These are phyloP conservation scores for Lucinisca nassula DNA, from an alignment of 2,888 invertebrate genomes.

Conservation along the genomic window DNA sequence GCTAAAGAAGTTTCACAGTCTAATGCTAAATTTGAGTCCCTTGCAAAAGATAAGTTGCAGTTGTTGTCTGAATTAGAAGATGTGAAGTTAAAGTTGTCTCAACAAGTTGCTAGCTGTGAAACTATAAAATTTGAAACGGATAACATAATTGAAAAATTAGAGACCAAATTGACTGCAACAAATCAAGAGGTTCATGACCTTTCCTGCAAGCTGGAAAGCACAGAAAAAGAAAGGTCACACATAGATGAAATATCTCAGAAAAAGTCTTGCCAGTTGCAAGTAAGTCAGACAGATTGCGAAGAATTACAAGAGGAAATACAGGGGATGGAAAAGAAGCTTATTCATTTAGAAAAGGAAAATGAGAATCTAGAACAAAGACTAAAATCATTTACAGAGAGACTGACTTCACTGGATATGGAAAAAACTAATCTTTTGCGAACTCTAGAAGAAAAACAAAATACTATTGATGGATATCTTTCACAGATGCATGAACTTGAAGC, in stretches of 20 bases:
- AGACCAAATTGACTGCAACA: neutral
- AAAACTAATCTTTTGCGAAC: constrained; percentile 29
- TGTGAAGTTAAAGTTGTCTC: neutral
- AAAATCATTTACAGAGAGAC: constrained; percentile 45
- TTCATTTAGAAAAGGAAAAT: constrained; percentile 63
- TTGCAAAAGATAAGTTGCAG: neutral
- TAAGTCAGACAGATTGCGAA: constrained; percentile 60
- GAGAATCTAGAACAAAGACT: constrained; percentile 39
- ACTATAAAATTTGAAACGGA: constrained; percentile 7
- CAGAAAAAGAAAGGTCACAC: constrained; percentile 47
- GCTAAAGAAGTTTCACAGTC: neutral
- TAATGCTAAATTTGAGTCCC: neutral
- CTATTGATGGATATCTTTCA: constrained; percentile 31
- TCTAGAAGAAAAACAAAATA: constrained; percentile 56
- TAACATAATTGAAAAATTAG: neutral
- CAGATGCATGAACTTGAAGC: neutral
- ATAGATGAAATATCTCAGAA: constrained; percentile 60
- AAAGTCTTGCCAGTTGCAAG: constrained; percentile 53
- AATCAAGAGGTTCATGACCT: constrained; percentile 14
- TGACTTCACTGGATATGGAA: constrained; percentile 62
- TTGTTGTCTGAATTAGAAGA: neutral
- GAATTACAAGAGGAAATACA: constrained; percentile 47
- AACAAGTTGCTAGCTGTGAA: neutral
- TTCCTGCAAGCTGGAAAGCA: constrained; percentile 21
- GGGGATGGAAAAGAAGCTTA: constrained; percentile 47